Evolutionary conservation across 92 coral and sea anemone genomes (phyloP).

Genomic region (Muricea muricata): DNA sequence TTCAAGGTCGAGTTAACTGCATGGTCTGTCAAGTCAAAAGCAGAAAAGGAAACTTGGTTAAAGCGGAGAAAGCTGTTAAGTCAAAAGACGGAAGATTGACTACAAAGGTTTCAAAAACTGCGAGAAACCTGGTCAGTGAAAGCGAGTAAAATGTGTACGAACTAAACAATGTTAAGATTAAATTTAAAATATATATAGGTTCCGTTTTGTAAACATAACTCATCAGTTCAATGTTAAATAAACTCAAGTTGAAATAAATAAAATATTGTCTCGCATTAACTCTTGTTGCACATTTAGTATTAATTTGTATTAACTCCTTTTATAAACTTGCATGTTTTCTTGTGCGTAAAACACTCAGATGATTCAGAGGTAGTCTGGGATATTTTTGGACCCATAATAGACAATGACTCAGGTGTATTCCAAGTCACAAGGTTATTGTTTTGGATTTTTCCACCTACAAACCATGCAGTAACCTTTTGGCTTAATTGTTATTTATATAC

Average conservation of each 20-base stretch:
- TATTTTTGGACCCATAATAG: no score
- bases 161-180: conserved; percentile 20
- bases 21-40: no score
- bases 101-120: conserved; percentile 2
- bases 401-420: no score
- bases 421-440: no score
- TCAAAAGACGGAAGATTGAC: conserved; percentile 22
- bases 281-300: neutral
- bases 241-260: neutral
- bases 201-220: neutral
- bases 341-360: no score
- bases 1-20: no score
- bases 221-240: neutral
- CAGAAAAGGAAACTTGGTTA: neutral
- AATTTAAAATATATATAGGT: neutral
- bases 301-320: no score
- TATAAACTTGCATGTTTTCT: no score
- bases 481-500: no score
- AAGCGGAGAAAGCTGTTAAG: conserved; percentile 28
- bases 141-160: conserved; percentile 9
- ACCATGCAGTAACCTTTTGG: no score
- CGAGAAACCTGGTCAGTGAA: conserved; percentile 17
- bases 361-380: no score
- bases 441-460: no score
- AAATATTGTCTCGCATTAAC: conserved; percentile 9